These are phyloP conservation scores for Cinclus mexicanus DNA, from an alignment of 2,113 vertebrate species.

Conservation along the genomic window DNA sequence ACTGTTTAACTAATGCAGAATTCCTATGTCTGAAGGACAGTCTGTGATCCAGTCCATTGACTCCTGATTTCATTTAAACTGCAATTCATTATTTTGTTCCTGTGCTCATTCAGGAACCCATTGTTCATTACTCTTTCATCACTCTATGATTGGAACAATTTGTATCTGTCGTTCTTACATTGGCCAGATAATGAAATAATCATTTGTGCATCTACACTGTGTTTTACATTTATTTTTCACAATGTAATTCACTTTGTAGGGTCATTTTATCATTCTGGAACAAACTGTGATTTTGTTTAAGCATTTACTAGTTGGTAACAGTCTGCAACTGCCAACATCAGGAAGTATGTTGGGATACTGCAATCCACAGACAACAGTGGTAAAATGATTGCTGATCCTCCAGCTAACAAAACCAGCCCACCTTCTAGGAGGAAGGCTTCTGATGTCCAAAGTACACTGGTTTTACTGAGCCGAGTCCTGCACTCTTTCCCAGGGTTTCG, in stretches of 20 bases:
- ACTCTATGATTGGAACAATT: slow-evolving; percentile 78
- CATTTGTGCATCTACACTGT: slow-evolving; percentile 75
- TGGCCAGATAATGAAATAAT: slow-evolving; percentile 82
- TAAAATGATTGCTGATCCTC: not conserved
- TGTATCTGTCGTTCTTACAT: slow-evolving; percentile 78
- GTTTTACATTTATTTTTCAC: slow-evolving; percentile 75
- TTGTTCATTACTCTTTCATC: slow-evolving; percentile 82
- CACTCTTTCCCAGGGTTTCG: not conserved
- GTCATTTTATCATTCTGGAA: slow-evolving; percentile 74
- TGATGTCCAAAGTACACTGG: not conserved
- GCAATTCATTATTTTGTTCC: slow-evolving; percentile 81
- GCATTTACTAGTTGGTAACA: slow-evolving; percentile 16
- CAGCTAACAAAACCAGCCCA: not conserved
- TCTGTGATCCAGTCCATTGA: slow-evolving; percentile 73
- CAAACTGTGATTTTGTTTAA: slow-evolving; percentile 62
- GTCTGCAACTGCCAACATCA: slow-evolving; percentile 12
- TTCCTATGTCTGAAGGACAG: slow-evolving; percentile 71
- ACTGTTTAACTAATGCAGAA: slow-evolving; percentile 60
- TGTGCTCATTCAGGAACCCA: slow-evolving; percentile 73
- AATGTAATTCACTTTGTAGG: slow-evolving; percentile 68
- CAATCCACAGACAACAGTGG: not conserved
- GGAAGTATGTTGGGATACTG: not conserved
- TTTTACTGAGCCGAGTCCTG: not conserved
- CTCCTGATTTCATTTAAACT: slow-evolving; percentile 77
- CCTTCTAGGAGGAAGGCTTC: not conserved